These are phyloP conservation scores for Hecatera dysodea DNA, from an alignment of 2,888 invertebrate species.

Conservation along the genomic window DNA sequence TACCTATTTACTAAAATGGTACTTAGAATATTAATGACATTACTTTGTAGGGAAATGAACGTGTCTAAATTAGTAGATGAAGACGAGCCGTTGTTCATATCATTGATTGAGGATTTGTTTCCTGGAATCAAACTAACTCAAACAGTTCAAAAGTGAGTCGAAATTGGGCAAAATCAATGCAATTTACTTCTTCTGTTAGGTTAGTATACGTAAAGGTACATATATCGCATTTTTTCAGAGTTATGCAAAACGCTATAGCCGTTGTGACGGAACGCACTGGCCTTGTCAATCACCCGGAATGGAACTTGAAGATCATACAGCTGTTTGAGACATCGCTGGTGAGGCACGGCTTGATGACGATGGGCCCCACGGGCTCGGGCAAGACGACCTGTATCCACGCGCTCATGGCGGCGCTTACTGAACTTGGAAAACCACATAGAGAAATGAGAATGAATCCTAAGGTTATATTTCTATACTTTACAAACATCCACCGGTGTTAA, in stretches of 20 bases:
- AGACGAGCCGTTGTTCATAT: constrained; percentile 96
- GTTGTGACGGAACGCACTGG: constrained; percentile 92
- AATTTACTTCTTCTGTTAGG: not conserved
- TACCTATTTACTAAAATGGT: not conserved
- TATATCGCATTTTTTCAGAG: constrained; percentile 83
- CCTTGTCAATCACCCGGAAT: constrained; percentile 95
- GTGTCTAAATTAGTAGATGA: constrained; percentile 97
- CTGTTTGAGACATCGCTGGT: constrained; percentile 96
- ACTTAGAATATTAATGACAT: not conserved
- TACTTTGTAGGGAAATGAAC: constrained; percentile 95
- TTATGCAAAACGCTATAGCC: constrained; percentile 94
- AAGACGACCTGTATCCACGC: constrained; percentile 95
- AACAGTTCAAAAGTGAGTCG: constrained; percentile 84
- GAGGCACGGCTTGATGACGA: constrained; percentile 96
- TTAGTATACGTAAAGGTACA: not conserved
- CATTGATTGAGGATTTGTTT: constrained; percentile 97
- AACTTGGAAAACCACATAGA: constrained; percentile 94
- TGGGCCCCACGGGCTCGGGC: constrained; percentile 97
- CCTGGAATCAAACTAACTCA: constrained; percentile 95
- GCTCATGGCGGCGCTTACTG: constrained; percentile 94
- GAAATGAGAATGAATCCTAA: constrained; percentile 98
- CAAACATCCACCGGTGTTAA: not conserved
- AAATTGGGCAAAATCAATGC: not conserved
- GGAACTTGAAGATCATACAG: constrained; percentile 97
- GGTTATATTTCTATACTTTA: constrained; percentile 76